Conservation (phyloP, 2,797 vertebrate species). For the Hyperoplus lanceolatus region DNA sequence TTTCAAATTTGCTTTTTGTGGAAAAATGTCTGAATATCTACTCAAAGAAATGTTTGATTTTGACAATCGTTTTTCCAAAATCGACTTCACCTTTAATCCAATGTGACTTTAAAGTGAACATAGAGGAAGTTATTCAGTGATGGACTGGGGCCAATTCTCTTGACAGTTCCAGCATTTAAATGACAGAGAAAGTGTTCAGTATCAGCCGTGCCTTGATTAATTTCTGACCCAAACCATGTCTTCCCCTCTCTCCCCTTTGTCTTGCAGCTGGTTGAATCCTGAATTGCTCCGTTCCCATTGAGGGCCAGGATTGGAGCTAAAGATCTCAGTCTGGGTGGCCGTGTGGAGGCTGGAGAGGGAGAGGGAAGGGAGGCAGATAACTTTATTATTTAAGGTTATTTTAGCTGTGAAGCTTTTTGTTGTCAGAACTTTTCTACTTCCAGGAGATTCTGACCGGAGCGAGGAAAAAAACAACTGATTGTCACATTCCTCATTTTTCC, state of each 20-base stretch:
- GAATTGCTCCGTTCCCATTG: conserved; percentile 64
- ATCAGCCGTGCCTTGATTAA: conserved; percentile 13
- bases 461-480: conserved; percentile 25
- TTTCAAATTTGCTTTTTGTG: no score
- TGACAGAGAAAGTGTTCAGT: not conserved
- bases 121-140: not conserved
- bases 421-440: conserved; percentile 40
- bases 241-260: conserved; percentile 60
- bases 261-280: conserved; percentile 85
- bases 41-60: no score
- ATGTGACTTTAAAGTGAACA: conserved; percentile 24
- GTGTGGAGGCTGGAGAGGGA: conserved; percentile 4
- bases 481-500: conserved; percentile 28
- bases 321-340: conserved; percentile 44
- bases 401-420: conserved; percentile 23
- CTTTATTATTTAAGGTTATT: conserved; percentile 24
- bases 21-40: no score
- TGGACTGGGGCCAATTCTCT: not conserved
- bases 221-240: conserved; percentile 47
- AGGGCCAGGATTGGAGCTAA: conserved; percentile 53
- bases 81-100: conserved; percentile 10
- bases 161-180: conserved; percentile 21
- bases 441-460: conserved; percentile 35
- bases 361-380: conserved; percentile 8
- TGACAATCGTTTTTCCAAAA: no score